phyloP scores from a whole-genome alignment of 2,113 vertebrate genomes.

The Agapornis roseicollis region DNA sequence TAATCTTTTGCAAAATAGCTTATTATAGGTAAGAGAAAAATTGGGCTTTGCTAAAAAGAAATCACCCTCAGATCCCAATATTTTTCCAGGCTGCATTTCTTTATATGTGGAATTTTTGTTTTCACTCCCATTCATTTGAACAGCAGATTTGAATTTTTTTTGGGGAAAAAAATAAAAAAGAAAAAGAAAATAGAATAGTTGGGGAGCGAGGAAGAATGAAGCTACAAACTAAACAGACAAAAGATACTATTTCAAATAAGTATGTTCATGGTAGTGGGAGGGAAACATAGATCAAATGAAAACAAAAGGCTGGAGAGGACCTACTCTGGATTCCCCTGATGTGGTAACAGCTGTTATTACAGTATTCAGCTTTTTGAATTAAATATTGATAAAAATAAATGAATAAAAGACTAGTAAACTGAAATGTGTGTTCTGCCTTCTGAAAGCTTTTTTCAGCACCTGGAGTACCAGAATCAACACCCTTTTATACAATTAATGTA shows the following conservation, averaged over 20 bases:
- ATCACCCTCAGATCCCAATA: neutral
- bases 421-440: constrained; percentile 11
- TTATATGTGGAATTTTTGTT: neutral
- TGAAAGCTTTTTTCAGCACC: neutral
- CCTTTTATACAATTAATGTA: constrained; percentile 52
- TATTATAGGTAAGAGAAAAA: neutral
- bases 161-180: neutral
- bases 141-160: neutral
- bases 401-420: constrained; percentile 18
- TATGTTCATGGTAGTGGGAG: constrained; percentile 6
- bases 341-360: neutral
- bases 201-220: neutral
- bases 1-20: neutral
- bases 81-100: neutral
- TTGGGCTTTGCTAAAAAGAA: neutral
- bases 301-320: neutral
- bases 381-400: constrained; percentile 31
- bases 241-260: constrained; percentile 4
- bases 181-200: neutral
- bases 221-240: neutral
- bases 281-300: constrained; percentile 15
- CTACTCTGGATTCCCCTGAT: constrained; percentile 2
- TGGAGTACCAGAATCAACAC: constrained; percentile 23
- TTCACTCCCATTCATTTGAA: constrained; percentile 17
- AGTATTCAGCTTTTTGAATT: neutral